These are phyloP conservation scores for Cotesia glomerata DNA, from an alignment of 1,140 invertebrate species.

Conservation along the genomic window DNA sequence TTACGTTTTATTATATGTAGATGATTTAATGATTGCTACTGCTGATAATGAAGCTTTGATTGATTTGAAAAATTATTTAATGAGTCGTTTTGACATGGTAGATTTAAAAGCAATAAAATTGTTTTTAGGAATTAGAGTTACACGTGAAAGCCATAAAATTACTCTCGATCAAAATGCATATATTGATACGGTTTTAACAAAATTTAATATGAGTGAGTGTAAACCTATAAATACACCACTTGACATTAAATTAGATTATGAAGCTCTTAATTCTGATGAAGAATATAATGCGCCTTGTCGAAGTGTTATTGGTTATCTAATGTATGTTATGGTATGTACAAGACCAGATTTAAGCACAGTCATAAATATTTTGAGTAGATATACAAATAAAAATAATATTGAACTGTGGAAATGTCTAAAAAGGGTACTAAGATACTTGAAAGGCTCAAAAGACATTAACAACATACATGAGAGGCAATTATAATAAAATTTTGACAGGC, in stretches of 20 bases:
- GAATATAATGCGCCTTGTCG: conserved; percentile 18
- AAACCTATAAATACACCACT: conserved; percentile 29
- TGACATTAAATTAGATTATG: conserved; percentile 21
- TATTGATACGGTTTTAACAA: conserved; percentile 23
- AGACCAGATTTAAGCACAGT: conserved; percentile 17
- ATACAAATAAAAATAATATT: conserved; percentile 27
- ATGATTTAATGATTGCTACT: conserved; percentile 28
- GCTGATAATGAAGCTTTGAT: conserved; percentile 1
- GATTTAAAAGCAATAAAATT: conserved; percentile 31
- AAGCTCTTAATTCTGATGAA: conserved; percentile 17
- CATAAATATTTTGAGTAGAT: conserved; percentile 21
- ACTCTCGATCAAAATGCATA: conserved; percentile 25
- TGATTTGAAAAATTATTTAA: conserved; percentile 25
- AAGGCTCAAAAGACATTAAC: conserved; percentile 47
- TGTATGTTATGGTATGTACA: conserved; percentile 32
- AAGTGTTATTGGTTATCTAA: conserved; percentile 28
- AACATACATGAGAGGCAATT: conserved; percentile 22
- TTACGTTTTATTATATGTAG: conserved; percentile 37
- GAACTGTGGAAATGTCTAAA: conserved; percentile 44
- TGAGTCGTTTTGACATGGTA: conserved; percentile 14
- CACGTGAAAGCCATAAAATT: conserved; percentile 6
- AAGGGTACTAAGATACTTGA: conserved; percentile 43
- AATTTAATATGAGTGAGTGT: conserved; percentile 32
- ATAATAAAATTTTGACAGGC: conserved; percentile 25
- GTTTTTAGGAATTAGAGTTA: conserved; percentile 33